Conservation (phyloP, 2,797 vertebrate species). For the Arrhamphus sclerolepis region DNA sequence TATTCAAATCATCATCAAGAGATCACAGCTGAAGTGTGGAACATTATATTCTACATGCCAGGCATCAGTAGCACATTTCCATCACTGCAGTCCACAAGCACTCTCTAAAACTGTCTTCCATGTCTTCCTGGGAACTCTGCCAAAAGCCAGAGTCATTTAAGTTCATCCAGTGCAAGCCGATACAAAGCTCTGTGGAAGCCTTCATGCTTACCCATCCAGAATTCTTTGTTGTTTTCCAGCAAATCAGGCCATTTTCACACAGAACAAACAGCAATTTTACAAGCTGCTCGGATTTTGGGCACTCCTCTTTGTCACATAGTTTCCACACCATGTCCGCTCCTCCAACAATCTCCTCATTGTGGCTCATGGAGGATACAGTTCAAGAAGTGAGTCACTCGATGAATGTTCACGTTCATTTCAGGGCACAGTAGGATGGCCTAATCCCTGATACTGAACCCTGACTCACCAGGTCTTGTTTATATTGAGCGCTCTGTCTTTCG, state of each 20-base stretch:
- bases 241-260: constrained; percentile 56
- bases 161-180: constrained; percentile 61
- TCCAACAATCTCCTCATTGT: constrained; percentile 85
- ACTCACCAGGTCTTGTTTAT: constrained; percentile 78
- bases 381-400: constrained; percentile 73
- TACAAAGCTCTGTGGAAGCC: constrained; percentile 65
- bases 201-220: constrained; percentile 67
- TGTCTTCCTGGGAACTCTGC: constrained; percentile 57
- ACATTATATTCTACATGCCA: constrained; percentile 44
- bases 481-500: constrained; percentile 45
- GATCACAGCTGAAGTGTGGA: constrained; percentile 40
- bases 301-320: constrained; percentile 83
- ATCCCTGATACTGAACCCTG: constrained; percentile 76
- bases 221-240: constrained; percentile 73
- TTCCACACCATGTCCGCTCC: constrained; percentile 84
- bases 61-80: constrained; percentile 45
- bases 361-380: constrained; percentile 58
- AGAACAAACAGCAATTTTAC: constrained; percentile 76
- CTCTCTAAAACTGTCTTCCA: constrained; percentile 56
- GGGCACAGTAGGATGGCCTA: constrained; percentile 79
- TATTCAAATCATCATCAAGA: constrained; percentile 24
- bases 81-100: constrained; percentile 39
- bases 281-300: constrained; percentile 67
- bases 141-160: constrained; percentile 67
- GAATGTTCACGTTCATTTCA: constrained; percentile 87